Base-by-base conservation (phyloP, 2,888 invertebrate genomes). In the Desoria tigrina region DNA sequence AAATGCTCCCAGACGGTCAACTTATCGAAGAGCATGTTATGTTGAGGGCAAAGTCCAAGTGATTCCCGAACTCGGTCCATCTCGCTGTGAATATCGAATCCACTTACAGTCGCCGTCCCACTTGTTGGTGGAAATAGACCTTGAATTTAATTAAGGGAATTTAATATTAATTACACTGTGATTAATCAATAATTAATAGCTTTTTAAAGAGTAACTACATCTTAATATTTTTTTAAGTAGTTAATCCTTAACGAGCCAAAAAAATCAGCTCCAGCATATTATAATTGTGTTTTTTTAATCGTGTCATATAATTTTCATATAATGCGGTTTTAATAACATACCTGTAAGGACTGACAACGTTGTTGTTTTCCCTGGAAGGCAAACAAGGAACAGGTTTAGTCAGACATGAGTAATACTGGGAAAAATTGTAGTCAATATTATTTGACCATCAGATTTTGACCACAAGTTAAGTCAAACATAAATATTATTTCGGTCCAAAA, bases 1-100 rank as follows among this genome's bases (percentile, higher is more conserved):
- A 93, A 83, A 80, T 95, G 94, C 77, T 95, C 88, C 18, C 83
- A 78, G 11, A 93, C 90, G 1, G 89, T 92, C 65, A 95, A 84
- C 78, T 90, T 88, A 6, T 88, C 85, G 81, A 94, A 92, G 51
- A 90, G 84, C 69, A 94, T 84, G 80, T 94, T 90, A 78, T 93
- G 88, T 79, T 96, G 93, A 0, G 96, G 93, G 32, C 96, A 97
- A 60, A 94, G 84, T 0, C 96, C 95, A 50, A 97, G 84, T 68
- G 87, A 84, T 67, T 86, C 84, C 42, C 91, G 84, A 66, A 92
- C 88, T 50, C 83, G 81, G 14, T 84, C 80, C 77, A 88, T 84
- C 68, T 90, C 84, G 1, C 81, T 81, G 71, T 83, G 81, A 18
- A 91, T 86, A 80, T 92, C 88, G 75, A 86, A 83, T 0, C 88